Conservation (phyloP, 2,113 vertebrate genomes). For the Ceuthmochares aereus region DNA sequence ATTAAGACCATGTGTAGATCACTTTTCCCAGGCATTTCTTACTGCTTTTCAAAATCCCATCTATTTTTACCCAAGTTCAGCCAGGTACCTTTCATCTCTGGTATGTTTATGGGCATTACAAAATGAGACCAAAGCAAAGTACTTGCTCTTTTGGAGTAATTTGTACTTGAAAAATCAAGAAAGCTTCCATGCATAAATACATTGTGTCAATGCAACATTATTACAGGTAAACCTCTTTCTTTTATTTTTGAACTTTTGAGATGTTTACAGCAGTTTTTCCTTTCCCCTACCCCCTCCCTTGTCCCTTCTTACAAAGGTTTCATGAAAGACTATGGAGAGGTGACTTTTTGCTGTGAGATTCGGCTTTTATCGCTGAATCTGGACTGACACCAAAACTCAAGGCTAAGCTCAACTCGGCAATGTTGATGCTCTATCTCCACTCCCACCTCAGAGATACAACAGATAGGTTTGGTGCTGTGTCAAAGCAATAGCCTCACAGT, state of each 20-base stretch:
- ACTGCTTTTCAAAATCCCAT: slow-evolving; percentile 49
- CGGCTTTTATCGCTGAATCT: background rate
- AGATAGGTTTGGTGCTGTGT: background rate
- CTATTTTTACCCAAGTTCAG: slow-evolving; percentile 32
- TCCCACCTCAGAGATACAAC: background rate
- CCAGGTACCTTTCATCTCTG: slow-evolving; percentile 32
- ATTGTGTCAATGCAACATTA: rapidly evolving
- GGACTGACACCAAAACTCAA: background rate
- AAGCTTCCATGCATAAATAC: background rate
- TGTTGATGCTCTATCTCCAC: background rate
- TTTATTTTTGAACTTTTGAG: background rate
- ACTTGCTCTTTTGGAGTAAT: background rate
- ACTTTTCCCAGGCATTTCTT: slow-evolving; percentile 62
- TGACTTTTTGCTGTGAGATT: background rate
- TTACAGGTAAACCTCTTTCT: background rate
- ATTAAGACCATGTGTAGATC: slow-evolving; percentile 81
- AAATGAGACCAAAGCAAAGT: background rate
- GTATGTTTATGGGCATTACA: slow-evolving; percentile 11
- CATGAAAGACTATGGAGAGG: background rate
- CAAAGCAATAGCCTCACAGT: background rate
- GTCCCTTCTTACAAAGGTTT: background rate
- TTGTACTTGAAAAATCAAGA: background rate
- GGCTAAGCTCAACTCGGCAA: background rate
- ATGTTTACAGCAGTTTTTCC: background rate
- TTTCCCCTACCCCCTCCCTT: background rate